Conservation (phyloP, 1,140 invertebrate species). For the Drosophila bocqueti region DNA sequence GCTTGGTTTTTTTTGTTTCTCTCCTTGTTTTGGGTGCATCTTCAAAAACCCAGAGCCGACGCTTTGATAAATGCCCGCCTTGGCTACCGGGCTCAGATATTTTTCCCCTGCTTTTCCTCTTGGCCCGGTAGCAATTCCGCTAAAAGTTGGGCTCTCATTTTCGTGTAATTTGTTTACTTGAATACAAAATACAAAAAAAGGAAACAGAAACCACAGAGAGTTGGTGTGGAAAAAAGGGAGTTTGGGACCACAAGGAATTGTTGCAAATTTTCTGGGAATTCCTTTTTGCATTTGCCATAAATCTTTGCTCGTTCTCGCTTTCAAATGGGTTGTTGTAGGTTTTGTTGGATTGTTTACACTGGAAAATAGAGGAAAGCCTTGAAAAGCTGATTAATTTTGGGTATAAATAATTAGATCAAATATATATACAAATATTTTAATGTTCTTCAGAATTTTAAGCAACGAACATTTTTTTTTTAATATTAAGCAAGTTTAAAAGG, state of each 20-base stretch:
- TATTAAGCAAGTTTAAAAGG: background rate
- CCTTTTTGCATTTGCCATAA: conserved; percentile 67
- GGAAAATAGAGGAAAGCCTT: background rate
- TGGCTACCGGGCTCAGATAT: conserved; percentile 55
- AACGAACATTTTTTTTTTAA: background rate
- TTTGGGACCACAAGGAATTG: conserved; percentile 65
- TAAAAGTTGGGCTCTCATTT: conserved; percentile 59
- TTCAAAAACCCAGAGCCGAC: conserved; percentile 60
- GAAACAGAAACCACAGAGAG: conserved; percentile 11
- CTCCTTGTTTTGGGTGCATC: conserved; percentile 39
- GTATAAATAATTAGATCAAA: background rate
- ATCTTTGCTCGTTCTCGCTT: conserved; percentile 53
- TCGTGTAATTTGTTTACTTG: conserved; percentile 64
- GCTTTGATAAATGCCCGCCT: conserved; percentile 74
- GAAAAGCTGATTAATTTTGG: background rate
- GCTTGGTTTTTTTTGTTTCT: background rate
- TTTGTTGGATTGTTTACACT: conserved; percentile 8
- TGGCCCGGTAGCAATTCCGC: conserved; percentile 76
- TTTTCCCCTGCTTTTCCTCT: conserved; percentile 14
- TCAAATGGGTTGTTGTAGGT: no score
- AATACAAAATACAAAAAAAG: conserved; percentile 17
- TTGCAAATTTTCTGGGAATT: conserved; percentile 70
- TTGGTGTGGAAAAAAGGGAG: conserved; percentile 31
- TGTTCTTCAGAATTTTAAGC: no score
- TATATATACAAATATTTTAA: no score